Evolutionary conservation across 2,888 invertebrate species (phyloP).

Genomic region (Aradus depressus): DNA sequence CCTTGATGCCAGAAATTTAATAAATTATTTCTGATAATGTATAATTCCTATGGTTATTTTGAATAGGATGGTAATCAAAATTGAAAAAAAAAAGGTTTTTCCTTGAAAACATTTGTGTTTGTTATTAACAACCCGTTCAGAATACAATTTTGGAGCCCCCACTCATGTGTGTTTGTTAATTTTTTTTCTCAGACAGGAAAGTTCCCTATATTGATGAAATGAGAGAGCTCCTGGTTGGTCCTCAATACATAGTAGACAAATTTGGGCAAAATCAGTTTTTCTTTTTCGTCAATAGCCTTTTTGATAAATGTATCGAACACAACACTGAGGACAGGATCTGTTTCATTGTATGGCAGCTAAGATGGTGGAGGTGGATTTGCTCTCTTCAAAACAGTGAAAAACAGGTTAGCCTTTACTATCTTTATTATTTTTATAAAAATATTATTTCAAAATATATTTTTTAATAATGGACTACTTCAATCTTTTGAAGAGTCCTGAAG

Average conservation of each 20-base stretch:
- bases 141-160: no score
- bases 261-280: slow-evolving; percentile 22
- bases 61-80: no score
- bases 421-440: neutral
- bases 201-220: slow-evolving; percentile 17
- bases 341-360: slow-evolving; percentile 22
- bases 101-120: neutral
- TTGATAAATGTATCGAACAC: slow-evolving; percentile 22
- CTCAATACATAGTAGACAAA: slow-evolving; percentile 22
- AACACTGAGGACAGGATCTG: slow-evolving; percentile 11
- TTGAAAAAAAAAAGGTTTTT: neutral
- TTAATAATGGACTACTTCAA: no score
- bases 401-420: neutral
- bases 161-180: no score
- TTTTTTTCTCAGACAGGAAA: no score
- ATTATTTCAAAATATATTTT: no score
- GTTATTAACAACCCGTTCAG: no score
- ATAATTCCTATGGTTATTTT: no score
- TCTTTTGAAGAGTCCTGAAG: no score
- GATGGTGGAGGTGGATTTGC: slow-evolving; percentile 17
- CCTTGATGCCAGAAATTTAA: no score
- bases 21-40: no score
- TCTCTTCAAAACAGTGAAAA: neutral
- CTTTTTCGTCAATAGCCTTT: slow-evolving; percentile 19
- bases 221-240: slow-evolving; percentile 20